These are phyloP conservation scores for Chelmon rostratus DNA, from an alignment of 2,797 vertebrate species.

Conservation along the genomic window DNA sequence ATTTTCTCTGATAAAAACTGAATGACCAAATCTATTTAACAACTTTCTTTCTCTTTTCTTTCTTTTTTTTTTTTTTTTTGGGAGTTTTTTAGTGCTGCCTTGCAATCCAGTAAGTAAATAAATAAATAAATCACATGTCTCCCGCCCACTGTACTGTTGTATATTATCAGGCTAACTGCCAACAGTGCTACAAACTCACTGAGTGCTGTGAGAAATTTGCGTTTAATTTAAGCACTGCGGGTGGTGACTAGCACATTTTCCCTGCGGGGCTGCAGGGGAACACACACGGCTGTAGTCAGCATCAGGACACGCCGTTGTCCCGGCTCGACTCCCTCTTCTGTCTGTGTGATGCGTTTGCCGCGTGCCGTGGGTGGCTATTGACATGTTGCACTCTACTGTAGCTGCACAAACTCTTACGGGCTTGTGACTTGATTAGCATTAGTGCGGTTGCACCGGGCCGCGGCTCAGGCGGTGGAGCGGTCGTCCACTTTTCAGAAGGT, in stretches of 20 bases:
- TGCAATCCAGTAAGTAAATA: background rate
- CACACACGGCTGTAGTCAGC: background rate
- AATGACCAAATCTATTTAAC: background rate
- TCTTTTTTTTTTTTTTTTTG: too few species aligned
- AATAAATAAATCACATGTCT: background rate
- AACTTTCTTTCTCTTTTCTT: too few species aligned
- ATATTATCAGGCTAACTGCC: background rate
- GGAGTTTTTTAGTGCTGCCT: background rate
- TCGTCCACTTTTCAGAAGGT: too few species aligned
- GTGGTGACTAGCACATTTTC: background rate
- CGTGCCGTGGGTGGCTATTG: background rate
- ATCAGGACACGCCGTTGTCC: background rate
- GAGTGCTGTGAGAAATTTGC: background rate
- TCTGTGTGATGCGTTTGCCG: background rate
- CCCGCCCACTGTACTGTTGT: background rate
- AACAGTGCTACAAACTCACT: background rate
- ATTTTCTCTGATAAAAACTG: background rate
- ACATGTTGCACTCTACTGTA: too few species aligned
- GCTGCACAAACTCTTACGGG: too few species aligned
- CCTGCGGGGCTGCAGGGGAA: background rate
- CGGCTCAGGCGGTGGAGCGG: too few species aligned
- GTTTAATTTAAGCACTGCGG: background rate
- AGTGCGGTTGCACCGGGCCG: too few species aligned
- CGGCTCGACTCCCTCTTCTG: background rate
- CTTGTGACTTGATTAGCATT: too few species aligned